A percentile compares a stretch with the other conserved stretches of the same genome.
Evolutionary conservation across 2,113 vertebrate species (phyloP).

Genomic region (Hassar affinis): DNA sequence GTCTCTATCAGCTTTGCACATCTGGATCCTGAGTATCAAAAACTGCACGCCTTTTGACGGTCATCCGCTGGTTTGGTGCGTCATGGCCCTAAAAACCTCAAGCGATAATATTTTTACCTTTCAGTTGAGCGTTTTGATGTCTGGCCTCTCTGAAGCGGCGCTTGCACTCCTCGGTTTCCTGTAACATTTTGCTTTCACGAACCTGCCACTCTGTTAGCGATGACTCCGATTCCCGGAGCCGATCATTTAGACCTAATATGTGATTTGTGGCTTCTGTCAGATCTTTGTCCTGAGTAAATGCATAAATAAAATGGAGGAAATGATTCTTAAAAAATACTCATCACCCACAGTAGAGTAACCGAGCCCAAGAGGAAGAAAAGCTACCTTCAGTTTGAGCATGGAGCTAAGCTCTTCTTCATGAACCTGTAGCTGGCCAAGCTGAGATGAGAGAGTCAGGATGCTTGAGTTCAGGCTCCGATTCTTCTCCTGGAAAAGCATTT

Average conservation of each 20-base stretch:
- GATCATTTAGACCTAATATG: constrained; percentile 73
- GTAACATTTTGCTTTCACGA: constrained; percentile 66
- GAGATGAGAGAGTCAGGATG: constrained; percentile 76
- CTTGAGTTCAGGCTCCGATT: constrained; percentile 80
- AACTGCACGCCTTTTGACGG: not conserved
- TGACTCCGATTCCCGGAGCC: constrained; percentile 70
- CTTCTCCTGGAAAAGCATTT: constrained; percentile 72
- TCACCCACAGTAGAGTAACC: not conserved
- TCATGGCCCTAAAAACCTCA: not conserved
- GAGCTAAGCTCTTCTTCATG: constrained; percentile 85
- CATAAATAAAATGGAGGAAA: not conserved
- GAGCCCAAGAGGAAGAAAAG: not conserved
- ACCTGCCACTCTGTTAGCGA: constrained; percentile 63
- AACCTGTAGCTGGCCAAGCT: constrained; percentile 80
- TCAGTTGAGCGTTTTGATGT: constrained; percentile 69
- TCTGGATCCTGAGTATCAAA: not conserved
- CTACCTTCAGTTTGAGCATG: constrained; percentile 85
- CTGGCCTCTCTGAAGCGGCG: constrained; percentile 67
- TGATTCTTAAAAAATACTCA: not conserved
- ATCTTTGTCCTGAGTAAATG: constrained; percentile 77
- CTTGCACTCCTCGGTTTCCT: constrained; percentile 75
- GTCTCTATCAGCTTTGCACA: not conserved
- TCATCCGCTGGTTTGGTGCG: too few species aligned
- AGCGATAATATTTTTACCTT: constrained; percentile 67
- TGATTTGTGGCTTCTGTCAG: constrained; percentile 77